phyloP scores from a whole-genome alignment of 2,888 invertebrate species.

The Artemia sp. region DNA sequence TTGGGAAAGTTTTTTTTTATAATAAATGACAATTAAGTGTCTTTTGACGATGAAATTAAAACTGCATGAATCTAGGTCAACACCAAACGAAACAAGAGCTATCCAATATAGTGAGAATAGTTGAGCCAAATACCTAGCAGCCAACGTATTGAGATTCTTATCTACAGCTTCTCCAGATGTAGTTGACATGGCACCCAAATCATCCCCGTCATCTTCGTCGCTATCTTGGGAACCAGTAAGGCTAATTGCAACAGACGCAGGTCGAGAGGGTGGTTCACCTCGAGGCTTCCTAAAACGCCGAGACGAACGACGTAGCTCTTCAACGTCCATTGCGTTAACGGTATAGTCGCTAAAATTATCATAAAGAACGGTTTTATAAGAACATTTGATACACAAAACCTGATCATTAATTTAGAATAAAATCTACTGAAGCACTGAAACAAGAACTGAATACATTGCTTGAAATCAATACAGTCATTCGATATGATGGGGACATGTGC shows the following conservation, averaged over 20 bases:
- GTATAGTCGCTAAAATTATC: constrained; percentile 44
- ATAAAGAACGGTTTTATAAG: background rate
- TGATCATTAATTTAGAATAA: too few relatives aligned
- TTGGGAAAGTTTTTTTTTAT: too few relatives aligned
- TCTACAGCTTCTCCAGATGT: constrained; percentile 67
- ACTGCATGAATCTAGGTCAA: background rate
- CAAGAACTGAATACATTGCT: too few relatives aligned
- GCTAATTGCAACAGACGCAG: constrained; percentile 24
- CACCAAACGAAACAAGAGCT: background rate
- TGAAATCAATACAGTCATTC: too few relatives aligned
- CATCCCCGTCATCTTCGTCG: constrained; percentile 38
- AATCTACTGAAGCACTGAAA: too few relatives aligned
- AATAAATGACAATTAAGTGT: too few relatives aligned
- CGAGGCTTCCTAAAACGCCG: constrained; percentile 45
- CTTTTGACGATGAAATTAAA: too few relatives aligned
- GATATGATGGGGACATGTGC: too few relatives aligned
- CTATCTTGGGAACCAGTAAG: constrained; percentile 44
- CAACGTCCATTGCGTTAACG: constrained; percentile 71
- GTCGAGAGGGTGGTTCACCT: constrained; percentile 32
- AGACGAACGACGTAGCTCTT: constrained; percentile 58
- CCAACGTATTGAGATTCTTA: constrained; percentile 50
- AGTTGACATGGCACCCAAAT: constrained; percentile 50
- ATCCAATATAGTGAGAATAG: background rate
- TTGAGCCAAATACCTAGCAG: constrained; percentile 52
- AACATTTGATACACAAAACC: background rate